Conservation (phyloP, 1,140 invertebrate species). For the Pteromalus puparum region DNA sequence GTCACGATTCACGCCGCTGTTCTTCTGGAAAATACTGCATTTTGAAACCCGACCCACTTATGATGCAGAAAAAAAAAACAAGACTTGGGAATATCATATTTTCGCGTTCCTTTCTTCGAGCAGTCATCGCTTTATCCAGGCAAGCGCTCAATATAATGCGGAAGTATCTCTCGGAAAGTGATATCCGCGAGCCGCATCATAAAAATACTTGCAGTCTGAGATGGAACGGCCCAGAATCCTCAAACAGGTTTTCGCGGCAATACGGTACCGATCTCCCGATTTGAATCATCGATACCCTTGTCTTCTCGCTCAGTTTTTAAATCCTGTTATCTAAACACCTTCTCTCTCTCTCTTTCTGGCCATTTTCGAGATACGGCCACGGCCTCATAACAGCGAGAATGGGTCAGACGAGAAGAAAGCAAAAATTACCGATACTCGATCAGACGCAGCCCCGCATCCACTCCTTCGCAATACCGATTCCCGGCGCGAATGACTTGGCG, state of each 20-base stretch:
- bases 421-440: conserved; percentile 5
- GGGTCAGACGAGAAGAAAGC: background rate
- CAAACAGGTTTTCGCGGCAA: conserved; percentile 31
- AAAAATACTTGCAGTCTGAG: conserved; percentile 1
- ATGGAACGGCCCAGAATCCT: conserved; percentile 19
- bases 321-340: background rate
- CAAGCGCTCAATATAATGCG: background rate
- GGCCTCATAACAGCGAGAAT: no score
- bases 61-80: background rate
- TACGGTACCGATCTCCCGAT: conserved; percentile 34
- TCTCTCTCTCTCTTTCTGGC: no score
- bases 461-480: background rate
- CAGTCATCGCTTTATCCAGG: background rate
- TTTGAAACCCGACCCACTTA: conserved; percentile 13
- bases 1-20: no score
- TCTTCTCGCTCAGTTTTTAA: background rate
- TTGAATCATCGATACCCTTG: conserved; percentile 24
- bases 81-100: background rate
- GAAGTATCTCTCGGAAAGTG: conserved; percentile 5
- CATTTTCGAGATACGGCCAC: background rate
- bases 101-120: background rate
- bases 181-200: conserved; percentile 13
- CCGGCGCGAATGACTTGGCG: conserved; percentile 6
- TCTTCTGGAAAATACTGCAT: background rate
- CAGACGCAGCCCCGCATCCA: no score